A percentile compares a stretch with the other conserved stretches of the same genome.
Conservation (phyloP, 2,797 vertebrate species). For the Pantherophis alleghaniensis region DNA sequence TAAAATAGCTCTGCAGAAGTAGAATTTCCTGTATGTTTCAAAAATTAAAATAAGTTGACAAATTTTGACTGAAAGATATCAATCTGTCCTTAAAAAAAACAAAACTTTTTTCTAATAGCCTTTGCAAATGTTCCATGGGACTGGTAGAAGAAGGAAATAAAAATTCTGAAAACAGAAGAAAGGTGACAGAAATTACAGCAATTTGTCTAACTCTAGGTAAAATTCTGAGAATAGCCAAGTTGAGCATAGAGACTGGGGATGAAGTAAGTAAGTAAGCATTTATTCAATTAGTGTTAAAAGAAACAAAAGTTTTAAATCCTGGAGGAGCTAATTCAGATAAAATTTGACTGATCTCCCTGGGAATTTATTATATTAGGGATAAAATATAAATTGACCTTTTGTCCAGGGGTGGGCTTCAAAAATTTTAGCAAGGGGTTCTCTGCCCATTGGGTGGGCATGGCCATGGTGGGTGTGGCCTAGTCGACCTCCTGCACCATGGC, state of each 20-base stretch:
- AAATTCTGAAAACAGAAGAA: not conserved
- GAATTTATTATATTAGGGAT: not conserved
- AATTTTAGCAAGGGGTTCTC: no score
- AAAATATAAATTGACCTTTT: not conserved
- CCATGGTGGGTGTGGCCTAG: no score
- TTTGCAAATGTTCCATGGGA: not conserved
- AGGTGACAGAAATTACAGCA: not conserved
- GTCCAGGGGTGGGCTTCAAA: no score
- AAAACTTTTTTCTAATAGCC: no score
- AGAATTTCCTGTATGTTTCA: not conserved
- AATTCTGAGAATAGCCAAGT: not conserved
- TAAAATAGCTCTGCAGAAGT: not conserved
- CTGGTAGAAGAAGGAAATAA: not conserved
- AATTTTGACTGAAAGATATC: not conserved
- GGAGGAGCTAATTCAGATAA: not conserved
- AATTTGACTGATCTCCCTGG: not conserved
- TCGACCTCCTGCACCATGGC: no score
- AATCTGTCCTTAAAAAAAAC: not conserved
- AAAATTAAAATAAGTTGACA: not conserved
- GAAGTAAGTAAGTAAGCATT: not conserved
- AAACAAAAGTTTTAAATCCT: not conserved
- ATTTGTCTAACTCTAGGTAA: not conserved
- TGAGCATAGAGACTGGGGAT: not conserved
- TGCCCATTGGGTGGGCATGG: no score
- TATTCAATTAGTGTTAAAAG: not conserved